A percentile compares a stretch with the other conserved stretches of the same genome.
These are phyloP conservation scores for Takifugu bimaculatus DNA, from an alignment of 2,113 vertebrate species.

Conservation along the genomic window DNA sequence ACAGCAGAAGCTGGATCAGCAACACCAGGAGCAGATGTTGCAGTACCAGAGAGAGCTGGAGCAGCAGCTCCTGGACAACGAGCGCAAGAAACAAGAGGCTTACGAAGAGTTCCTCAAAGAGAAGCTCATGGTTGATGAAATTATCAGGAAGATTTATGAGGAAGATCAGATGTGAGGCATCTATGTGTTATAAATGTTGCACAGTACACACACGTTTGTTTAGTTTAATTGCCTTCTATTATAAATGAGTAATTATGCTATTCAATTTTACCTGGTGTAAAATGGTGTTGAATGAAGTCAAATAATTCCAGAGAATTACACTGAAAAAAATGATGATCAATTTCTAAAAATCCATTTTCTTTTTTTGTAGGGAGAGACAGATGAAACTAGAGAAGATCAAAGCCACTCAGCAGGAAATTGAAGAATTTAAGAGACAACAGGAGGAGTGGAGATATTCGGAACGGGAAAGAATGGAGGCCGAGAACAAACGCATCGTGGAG, in stretches of 20 bases:
- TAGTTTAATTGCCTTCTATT: no score
- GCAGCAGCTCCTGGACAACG: constrained; percentile 84
- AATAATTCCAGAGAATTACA: no score
- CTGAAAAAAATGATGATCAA: no score
- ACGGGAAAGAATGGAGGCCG: constrained; percentile 84
- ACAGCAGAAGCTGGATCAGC: constrained; percentile 70
- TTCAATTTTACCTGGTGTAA: no score
- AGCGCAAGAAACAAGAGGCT: constrained; percentile 79
- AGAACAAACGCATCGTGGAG: constrained; percentile 85
- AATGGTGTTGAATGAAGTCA: no score
- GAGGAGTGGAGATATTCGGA: constrained; percentile 82
- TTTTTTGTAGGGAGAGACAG: constrained; percentile 78
- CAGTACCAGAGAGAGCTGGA: constrained; percentile 81
- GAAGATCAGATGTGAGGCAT: constrained; percentile 85
- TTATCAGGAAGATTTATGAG: constrained; percentile 88
- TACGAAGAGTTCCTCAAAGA: constrained; percentile 89
- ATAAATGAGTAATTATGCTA: no score
- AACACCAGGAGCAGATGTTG: constrained; percentile 66
- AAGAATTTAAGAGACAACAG: constrained; percentile 85
- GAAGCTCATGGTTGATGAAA: constrained; percentile 90
- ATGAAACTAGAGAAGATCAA: constrained; percentile 82
- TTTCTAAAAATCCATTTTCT: neutral
- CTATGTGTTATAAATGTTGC: no score
- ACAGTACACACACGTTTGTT: no score
- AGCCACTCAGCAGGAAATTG: constrained; percentile 79